Percentiles rank a stretch among this genome's conserved stretches.
Conservation (phyloP, 2,888 invertebrate genomes). For the Sclerodermus sp. region DNA sequence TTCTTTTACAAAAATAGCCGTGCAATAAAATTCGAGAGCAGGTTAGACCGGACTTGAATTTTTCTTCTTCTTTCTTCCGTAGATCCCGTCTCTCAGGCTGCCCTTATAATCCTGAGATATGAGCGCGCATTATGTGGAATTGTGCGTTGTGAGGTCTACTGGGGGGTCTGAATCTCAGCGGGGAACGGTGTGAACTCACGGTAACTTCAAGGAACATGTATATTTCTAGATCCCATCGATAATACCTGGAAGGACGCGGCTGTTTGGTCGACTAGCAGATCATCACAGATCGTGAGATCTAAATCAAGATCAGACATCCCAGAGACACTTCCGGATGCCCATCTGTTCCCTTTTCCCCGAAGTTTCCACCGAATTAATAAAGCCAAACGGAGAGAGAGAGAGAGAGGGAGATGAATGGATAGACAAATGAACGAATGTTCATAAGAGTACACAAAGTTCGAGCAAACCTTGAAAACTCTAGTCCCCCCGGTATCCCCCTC, state of each 20-base stretch:
- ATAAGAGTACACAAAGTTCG: no score
- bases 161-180: conserved; percentile 36
- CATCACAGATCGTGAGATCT: conserved; percentile 31
- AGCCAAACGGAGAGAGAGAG: no score
- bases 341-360: no score
- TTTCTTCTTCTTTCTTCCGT: conserved; percentile 23
- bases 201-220: conserved; percentile 29
- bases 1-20: no score
- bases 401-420: no score
- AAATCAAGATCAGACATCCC: conserved; percentile 31
- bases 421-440: no score
- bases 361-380: no score
- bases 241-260: conserved; percentile 12
- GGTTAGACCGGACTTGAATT: background rate
- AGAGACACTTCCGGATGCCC: conserved; percentile 24
- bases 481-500: no score
- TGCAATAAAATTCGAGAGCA: no score
- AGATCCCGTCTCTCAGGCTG: conserved; percentile 30
- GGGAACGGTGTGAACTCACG: conserved; percentile 38
- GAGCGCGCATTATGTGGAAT: conserved; percentile 53
- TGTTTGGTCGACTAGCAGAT: no score
- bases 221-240: conserved; percentile 11
- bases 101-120: conserved; percentile 57
- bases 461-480: no score
- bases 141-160: conserved; percentile 39